Conservation (phyloP, 2,797 vertebrate species). For the Notamacropus eugenii region DNA sequence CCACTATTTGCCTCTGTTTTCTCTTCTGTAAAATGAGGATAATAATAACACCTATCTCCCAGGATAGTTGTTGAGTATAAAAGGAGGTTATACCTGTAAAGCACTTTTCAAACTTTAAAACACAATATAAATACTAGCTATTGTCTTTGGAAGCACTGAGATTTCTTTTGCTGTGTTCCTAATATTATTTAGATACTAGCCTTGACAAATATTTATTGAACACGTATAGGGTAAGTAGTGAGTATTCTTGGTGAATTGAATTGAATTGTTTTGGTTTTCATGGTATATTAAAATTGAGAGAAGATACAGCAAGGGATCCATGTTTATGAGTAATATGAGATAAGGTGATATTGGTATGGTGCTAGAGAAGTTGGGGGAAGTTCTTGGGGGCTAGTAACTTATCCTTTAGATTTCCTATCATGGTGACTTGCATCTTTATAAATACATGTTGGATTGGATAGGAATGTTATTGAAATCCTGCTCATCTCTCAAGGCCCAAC, state of each 20-base stretch:
- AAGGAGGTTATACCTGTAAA: neutral
- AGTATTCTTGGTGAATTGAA: neutral
- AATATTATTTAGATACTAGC: neutral
- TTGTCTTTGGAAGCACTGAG: neutral
- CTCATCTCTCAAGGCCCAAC: neutral
- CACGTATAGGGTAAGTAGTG: neutral
- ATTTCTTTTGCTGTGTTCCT: neutral
- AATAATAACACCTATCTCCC: neutral
- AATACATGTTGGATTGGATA: neutral
- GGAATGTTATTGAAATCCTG: neutral
- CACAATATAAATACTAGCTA: neutral
- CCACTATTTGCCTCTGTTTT: neutral
- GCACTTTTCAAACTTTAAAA: neutral
- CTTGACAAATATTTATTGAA: no score
- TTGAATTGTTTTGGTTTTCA: neutral
- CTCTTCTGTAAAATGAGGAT: neutral
- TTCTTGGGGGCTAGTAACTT: neutral
- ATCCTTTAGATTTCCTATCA: neutral
- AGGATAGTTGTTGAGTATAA: neutral
- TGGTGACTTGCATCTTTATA: neutral
- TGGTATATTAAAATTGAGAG: neutral
- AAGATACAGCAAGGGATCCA: neutral
- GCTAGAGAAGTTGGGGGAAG: neutral
- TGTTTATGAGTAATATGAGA: neutral
- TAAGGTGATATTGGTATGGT: neutral